These are phyloP conservation scores for Brachypodius melanocephalos DNA, from an alignment of 2,113 vertebrate species.

Conservation along the genomic window DNA sequence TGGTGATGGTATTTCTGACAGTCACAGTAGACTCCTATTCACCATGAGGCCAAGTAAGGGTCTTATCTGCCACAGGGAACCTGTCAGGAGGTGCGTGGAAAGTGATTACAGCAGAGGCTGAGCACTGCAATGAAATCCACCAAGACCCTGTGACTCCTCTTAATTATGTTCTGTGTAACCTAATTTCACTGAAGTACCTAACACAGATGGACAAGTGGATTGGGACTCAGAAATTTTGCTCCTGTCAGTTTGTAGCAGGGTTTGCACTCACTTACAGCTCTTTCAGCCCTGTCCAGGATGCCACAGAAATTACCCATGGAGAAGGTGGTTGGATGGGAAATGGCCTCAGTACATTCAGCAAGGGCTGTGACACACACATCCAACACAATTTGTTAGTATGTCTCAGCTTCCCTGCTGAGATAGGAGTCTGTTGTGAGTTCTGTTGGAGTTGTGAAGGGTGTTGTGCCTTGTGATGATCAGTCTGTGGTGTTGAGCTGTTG, in stretches of 20 bases:
- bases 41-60: background rate
- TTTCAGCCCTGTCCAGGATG: background rate
- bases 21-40: background rate
- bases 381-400: accelerated
- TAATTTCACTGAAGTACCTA: background rate
- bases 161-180: background rate
- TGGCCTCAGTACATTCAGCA: background rate
- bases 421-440: accelerated
- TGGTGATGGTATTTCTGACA: background rate
- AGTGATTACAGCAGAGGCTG: background rate
- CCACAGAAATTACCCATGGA: background rate
- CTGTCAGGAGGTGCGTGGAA: background rate
- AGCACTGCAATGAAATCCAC: background rate
- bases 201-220: background rate
- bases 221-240: background rate
- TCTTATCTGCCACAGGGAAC: background rate
- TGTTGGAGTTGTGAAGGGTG: background rate
- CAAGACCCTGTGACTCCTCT: background rate
- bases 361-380: background rate
- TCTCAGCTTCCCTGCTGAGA: background rate
- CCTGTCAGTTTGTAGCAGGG: background rate
- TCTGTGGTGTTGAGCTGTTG: background rate
- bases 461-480: background rate
- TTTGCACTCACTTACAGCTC: background rate
- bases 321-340: background rate